These are phyloP conservation scores for Plodia interpunctella DNA, from an alignment of 1,140 invertebrate genomes.

Conservation along the genomic window DNA sequence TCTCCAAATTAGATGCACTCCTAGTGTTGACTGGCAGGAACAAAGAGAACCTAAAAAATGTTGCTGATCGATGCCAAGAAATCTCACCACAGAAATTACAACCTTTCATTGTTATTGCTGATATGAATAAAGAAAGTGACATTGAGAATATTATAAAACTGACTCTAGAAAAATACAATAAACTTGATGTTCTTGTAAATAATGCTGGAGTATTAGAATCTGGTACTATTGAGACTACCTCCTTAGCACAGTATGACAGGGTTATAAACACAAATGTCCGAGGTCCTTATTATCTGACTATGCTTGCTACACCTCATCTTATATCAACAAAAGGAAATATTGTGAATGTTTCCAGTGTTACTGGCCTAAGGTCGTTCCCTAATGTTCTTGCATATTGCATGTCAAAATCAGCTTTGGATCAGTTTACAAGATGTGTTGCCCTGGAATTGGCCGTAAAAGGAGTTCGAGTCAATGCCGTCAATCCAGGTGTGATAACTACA, in stretches of 20 bases:
- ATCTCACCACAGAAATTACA: conserved; percentile 40
- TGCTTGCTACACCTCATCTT: conserved; percentile 64
- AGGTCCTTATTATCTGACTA: conserved; percentile 82
- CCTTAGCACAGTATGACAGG: conserved; percentile 82
- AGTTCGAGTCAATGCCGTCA: neutral
- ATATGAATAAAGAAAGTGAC: conserved; percentile 80
- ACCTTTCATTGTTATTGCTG: conserved; percentile 76
- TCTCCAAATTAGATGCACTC: conserved; percentile 58
- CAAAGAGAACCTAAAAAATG: conserved; percentile 39
- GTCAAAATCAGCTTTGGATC: neutral
- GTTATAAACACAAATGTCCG: conserved; percentile 84
- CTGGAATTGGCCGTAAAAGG: neutral
- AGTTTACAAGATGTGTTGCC: neutral
- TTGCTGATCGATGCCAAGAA: conserved; percentile 78
- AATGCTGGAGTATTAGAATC: conserved; percentile 81
- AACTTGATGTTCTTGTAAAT: conserved; percentile 5
- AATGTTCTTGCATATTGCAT: neutral
- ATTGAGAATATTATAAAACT: conserved; percentile 77
- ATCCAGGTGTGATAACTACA: neutral
- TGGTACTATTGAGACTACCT: conserved; percentile 84
- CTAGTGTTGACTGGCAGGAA: conserved; percentile 79
- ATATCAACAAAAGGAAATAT: neutral
- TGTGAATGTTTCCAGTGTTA: neutral
- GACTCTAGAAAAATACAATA: conserved; percentile 72
- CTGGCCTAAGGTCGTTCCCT: neutral